Evolutionary conservation across 2,888 invertebrate genomes (phyloP), one percentile per base, ranked within the genome.

Genomic region (Cosmorhoe ocellata): DNA sequence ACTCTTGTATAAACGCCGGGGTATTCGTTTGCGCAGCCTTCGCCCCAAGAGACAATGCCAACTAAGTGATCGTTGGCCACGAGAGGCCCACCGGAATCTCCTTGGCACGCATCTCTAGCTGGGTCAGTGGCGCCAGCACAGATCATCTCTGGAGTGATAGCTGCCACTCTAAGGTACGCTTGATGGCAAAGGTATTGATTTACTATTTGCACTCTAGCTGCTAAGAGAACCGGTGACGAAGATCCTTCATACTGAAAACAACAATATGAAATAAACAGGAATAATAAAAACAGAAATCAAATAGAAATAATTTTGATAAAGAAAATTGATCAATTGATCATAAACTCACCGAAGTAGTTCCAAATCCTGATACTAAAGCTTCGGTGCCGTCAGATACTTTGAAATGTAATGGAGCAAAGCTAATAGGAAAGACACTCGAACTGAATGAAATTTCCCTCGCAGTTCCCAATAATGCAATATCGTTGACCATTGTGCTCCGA

Each of bases 11-110:
- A 92, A 0, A 92, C 91, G 37, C 92, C 92, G 1, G 92, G 92
- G 58, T 91, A 92, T 1, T 70, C 64, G 34, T 85, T 78, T 4
- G 91, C 92, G 59, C 92, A 92, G 2, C 88, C 90, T 74, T 90
- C 91, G 27, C 92, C 92, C 87, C 90, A 92, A 12, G 92, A 92
- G 0, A 92, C 92, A 39, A 92, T 79, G 31, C 92, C 92, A 38
- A 92, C 71, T 33, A 92, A 71, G 42, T 72, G 69, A 32, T 78
- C 78, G 37, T 79, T 71, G 42, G 81, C 76, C n/a, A 90, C 91
- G 26, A 92, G 69, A 33, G 92, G 92, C n/a, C 92, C 92, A 2
- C 92, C 92, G n/a, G 91, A 91, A 68, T 92, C 92, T 0, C 92
- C 92, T 74, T 91, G 89, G 51, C 91, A 91, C 1, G 91, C 85